Base-by-base conservation (phyloP, 2,113 vertebrate species). In the Sorex fumeus region DNA sequence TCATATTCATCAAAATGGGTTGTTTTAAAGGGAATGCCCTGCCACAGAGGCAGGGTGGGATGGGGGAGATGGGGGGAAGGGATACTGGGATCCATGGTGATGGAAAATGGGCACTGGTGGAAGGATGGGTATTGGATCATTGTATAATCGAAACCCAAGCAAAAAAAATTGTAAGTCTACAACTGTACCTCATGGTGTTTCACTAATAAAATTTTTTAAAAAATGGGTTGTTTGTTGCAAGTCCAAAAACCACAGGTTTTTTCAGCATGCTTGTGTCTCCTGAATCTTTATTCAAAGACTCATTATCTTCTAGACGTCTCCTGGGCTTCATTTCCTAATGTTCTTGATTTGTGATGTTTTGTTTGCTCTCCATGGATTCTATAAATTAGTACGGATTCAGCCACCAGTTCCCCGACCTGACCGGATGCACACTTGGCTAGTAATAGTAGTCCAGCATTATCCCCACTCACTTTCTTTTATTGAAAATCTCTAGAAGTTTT, bases 1-100 rank as follows among this genome's bases (percentile, higher is more conserved):
- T 98, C 98, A 96, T 97, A 97, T 21, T 95, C 97, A 92, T 97
- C 93, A 82, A 93, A 95, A 88, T 86, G 69, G 76, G 93, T 62
- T 90, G 93, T 82, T 91, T 94, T n/a, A 40, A 40, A 40, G 40
- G 40, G 40, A 40, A 40, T 40, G 40, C 40, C 40, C 7, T 40
- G 40, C 40, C 40, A 40, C 40, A 40, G 40, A 40, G 40, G 40
- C 7, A 7, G 40, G 40, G 40, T 40, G 40, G 40, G 40, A 40
- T 40, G 40, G 40, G 40, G 40, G 3, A 7, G 40, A 7, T 4
- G 40, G 40, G 40, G 3, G 40, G 40, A 7, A 40, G 40, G 40
- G 40, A 40, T 40, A 40, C 40, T 40, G 40, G 40, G 40, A 40
- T 4, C 3, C 3, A 4, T 40, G 3, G 40, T 40, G 40, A 7